Evolutionary conservation across 2,888 invertebrate genomes (phyloP), one percentile per base, ranked within the genome.

Genomic region (Ctena decussata): DNA sequence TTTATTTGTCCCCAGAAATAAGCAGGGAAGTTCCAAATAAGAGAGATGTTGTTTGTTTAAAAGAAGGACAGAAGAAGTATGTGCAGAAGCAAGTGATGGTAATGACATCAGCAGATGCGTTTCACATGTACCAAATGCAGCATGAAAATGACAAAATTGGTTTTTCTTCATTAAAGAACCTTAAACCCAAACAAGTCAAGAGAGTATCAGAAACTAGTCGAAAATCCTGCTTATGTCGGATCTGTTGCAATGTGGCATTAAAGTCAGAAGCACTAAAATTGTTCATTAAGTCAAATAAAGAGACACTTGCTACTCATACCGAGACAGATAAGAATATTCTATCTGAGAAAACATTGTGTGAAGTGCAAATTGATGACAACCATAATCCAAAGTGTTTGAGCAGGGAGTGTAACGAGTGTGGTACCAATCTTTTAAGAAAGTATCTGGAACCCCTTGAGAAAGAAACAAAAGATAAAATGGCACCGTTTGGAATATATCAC

Each of bases 41-140:
- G 69, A 77, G 65, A 69, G 65, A 77, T 44, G 77, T 65, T 1
- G 65, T 65, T n/a, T 65, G 44, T 77, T 39, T 77, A 32, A 77
- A 70, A 46, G 46, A 32, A 21, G 49, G 60, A 21, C 44, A n/a
- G 0, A 69, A 77, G 44, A 70, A 72, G 60, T 70, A 39, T 49
- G 49, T 77, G 15, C 70, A 77, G 37, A 77, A 69, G 35, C 70
- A 77, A 49, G 30, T 70, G 27, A 77, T 77, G 77, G 35, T 49
- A 69, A 70, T 70, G 70, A 77, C 77, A 70, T 46, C 49, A 2
- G 35, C 21, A 41, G 70, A 77, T 70, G 77, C 77, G 32, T 77
- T n/a, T 35, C 30, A 21, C 35, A 12, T 49, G 39, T 77, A 32
- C 24, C 69, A 46, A n/a, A 32, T n/a, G 27, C 30, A 70, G 70